Conservation (phyloP, 2,888 invertebrate genomes). For the Atherix ibis region DNA sequence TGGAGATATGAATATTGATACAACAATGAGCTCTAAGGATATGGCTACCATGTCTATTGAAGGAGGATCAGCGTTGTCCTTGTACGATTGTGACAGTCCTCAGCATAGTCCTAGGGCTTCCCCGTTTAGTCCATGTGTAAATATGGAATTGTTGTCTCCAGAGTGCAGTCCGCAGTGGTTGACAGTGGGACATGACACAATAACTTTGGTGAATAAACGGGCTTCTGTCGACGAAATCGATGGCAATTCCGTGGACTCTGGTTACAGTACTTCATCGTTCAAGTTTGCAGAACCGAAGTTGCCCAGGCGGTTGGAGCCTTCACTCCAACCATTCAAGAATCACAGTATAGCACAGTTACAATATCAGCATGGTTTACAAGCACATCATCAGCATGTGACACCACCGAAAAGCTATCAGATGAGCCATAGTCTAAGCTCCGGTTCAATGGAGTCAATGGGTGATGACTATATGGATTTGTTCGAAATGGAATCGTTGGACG, state of each 20-base stretch:
- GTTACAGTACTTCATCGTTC: conserved; percentile 32
- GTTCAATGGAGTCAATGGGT: conserved; percentile 43
- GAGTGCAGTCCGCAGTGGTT: conserved; percentile 30
- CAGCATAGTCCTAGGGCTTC: conserved; percentile 14
- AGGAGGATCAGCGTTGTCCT: conserved; percentile 29
- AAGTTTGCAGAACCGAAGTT: conserved; percentile 30
- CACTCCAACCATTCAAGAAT: conserved; percentile 7
- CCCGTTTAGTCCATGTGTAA: conserved; percentile 13
- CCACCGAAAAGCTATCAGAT: conserved; percentile 27
- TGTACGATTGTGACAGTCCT: no score
- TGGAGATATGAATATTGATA: conserved; percentile 3
- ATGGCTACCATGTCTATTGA: conserved; percentile 21
- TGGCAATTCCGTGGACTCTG: conserved; percentile 43
- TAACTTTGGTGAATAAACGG: conserved; percentile 14
- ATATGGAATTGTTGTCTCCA: conserved; percentile 20
- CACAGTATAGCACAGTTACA: conserved; percentile 8
- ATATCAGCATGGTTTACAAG: conserved; percentile 4
- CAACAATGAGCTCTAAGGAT: conserved; percentile 5
- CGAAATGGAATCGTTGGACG: conserved; percentile 40
- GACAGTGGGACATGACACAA: conserved; percentile 12
- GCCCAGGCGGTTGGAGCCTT: conserved; percentile 21
- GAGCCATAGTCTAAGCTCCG: conserved; percentile 36
- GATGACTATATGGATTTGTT: conserved; percentile 49
- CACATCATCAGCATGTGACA: neutral
- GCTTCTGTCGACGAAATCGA: conserved; percentile 36